These are phyloP conservation scores for Fundulus diaphanus DNA, from an alignment of 2,797 vertebrate genomes.

Conservation along the genomic window DNA sequence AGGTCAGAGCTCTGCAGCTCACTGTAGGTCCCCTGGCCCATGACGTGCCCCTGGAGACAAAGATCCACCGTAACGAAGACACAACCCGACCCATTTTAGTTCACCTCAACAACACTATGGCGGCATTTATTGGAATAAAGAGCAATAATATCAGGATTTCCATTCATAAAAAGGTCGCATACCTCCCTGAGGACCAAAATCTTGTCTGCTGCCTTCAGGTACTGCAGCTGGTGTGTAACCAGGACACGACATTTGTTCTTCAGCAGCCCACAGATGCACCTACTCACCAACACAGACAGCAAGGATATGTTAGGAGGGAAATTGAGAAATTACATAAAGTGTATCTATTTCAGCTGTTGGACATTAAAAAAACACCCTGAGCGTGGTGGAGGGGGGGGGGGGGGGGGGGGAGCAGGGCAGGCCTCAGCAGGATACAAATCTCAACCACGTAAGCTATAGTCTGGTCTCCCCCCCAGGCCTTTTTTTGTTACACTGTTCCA, in stretches of 20 bases:
- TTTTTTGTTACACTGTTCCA: background rate
- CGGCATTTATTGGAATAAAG: background rate
- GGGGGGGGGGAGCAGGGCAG: background rate
- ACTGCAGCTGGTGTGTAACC: slow-evolving; percentile 94
- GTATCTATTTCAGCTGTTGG: background rate
- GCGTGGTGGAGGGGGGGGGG: no score
- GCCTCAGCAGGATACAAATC: background rate
- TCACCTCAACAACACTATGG: background rate
- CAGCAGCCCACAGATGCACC: slow-evolving; percentile 91
- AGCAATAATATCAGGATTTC: background rate
- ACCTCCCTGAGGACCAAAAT: slow-evolving; percentile 91
- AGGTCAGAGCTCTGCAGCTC: slow-evolving; percentile 89
- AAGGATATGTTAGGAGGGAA: background rate
- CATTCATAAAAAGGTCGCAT: background rate
- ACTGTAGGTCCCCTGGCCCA: slow-evolving; percentile 87
- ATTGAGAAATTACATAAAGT: background rate
- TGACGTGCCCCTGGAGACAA: slow-evolving; percentile 86
- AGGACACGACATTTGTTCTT: slow-evolving; percentile 89
- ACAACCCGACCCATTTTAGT: background rate
- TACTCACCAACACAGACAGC: slow-evolving; percentile 44
- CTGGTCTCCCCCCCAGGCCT: background rate
- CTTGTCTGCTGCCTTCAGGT: slow-evolving; percentile 85
- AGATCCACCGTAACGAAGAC: background rate
- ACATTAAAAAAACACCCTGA: background rate
- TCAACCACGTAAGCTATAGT: background rate